Evolutionary conservation across 2,113 vertebrate genomes (phyloP).

Genomic region (Podarcis muralis): DNA sequence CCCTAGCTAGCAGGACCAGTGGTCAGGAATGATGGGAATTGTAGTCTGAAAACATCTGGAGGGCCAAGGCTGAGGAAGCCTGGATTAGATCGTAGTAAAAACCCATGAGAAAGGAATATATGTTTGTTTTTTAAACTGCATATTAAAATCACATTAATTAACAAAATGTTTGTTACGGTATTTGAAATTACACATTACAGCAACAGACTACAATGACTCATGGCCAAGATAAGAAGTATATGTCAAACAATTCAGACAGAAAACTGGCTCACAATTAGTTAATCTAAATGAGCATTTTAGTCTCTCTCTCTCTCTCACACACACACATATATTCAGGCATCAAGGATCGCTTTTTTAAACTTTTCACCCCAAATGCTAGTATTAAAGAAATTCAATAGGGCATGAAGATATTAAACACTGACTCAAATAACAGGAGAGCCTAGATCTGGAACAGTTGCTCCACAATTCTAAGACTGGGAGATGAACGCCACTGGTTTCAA

Average conservation of each 20-base stretch:
- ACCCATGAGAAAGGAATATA: neutral
- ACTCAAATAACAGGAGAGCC: neutral
- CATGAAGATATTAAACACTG: neutral
- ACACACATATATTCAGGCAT: neutral
- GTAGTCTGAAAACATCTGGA: too few relatives aligned
- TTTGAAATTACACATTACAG: neutral
- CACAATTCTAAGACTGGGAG: neutral
- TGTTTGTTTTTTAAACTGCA: neutral
- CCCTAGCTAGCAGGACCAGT: too few relatives aligned
- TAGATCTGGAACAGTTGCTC: neutral
- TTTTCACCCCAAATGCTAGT: neutral
- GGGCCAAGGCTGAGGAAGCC: too few relatives aligned
- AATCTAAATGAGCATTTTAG: slow-evolving; percentile 1
- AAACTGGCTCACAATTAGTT: slow-evolving; percentile 3
- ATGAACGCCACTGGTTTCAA: neutral
- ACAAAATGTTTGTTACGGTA: slow-evolving; percentile 4
- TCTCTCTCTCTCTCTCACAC: neutral
- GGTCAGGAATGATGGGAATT: too few relatives aligned
- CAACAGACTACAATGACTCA: slow-evolving; percentile 4
- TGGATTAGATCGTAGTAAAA: neutral
- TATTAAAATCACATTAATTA: slow-evolving; percentile 9
- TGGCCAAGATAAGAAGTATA: slow-evolving; percentile 9
- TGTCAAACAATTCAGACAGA: slow-evolving; percentile 3
- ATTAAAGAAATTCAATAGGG: slow-evolving; percentile 11
- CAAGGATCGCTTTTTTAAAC: neutral